Conservation (phyloP, 2,888 invertebrate species). For the Phanerotoma sp. region DNA sequence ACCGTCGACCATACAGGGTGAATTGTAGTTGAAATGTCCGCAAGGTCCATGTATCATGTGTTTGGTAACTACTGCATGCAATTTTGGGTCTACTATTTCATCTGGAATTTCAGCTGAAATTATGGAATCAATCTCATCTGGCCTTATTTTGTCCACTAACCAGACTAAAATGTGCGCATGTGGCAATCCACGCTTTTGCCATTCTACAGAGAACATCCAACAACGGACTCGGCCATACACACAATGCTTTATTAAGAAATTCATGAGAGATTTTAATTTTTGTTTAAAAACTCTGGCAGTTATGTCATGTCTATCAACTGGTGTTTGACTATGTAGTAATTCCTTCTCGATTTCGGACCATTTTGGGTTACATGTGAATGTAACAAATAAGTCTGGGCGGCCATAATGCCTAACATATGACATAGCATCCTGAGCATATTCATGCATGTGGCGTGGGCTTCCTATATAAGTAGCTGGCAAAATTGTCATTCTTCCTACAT, state of each 20-base stretch:
- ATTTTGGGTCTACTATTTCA: constrained; percentile 30
- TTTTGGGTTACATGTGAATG: not conserved
- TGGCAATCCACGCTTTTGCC: constrained; percentile 42
- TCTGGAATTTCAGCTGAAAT: constrained; percentile 34
- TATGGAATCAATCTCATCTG: constrained; percentile 29
- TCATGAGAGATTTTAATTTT: constrained; percentile 31
- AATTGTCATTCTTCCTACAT: not conserved
- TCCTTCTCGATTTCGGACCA: not conserved
- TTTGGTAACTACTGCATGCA: constrained; percentile 40
- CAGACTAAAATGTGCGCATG: constrained; percentile 44
- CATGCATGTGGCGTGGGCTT: not conserved
- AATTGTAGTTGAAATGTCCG: constrained; percentile 44
- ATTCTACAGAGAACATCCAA: constrained; percentile 43
- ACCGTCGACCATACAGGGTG: constrained; percentile 54
- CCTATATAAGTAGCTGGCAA: not conserved
- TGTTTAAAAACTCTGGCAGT: constrained; percentile 35
- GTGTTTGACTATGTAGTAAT: constrained; percentile 30
- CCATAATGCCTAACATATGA: not conserved
- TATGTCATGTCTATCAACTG: constrained; percentile 41
- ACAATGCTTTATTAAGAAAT: constrained; percentile 30
- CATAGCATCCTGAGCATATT: constrained; percentile 3
- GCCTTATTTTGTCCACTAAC: constrained; percentile 22
- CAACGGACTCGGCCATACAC: constrained; percentile 38
- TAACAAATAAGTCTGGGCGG: not conserved
- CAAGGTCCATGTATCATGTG: constrained; percentile 49